Evolutionary conservation across 92 coral and sea anemone genomes (phyloP), one percentile per base, ranked within the genome.

Genomic region (Ricordea florida): DNA sequence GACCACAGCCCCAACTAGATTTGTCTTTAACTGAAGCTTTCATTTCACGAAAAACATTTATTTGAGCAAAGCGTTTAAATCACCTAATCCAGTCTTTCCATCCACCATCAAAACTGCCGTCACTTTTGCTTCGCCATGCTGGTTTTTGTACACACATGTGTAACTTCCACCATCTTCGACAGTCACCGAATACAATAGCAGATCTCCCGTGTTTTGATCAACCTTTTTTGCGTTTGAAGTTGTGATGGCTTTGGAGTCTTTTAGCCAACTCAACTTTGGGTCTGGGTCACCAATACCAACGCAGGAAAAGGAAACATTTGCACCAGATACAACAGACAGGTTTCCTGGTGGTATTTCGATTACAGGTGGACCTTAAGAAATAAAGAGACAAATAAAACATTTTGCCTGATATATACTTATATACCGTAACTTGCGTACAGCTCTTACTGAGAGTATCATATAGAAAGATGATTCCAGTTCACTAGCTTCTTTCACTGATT

Each of bases 321-420:
- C 88, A 5, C 93, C 97, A 18, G 93, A 59, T 16, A 87, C 69
- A 42, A 91, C 97, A 4, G 89, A 63, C 32, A 68, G 48, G 33
- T 83, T 40, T 21, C 4, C 20, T 2, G 97, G 97, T 0, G 85
- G 82, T 5, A 78, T 60, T 7, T 79, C 90, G 34, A 91, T 83
- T 21, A 10, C 53, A 2, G 93, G 93, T 14, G 18, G 77, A 23
- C 93, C 93, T 89, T 22, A n/a, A 45, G 10, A 9, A 3, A n/a
- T 8, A 35, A n/a, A 18, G 10, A 11, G 25, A 10, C 0, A 6
- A 24, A 5, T 35, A 29, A 48, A 47, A 7, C 25, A 49, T 8
- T 24, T n/a, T 50, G 57, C 10, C 3, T 23, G 15, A 2, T 50
- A 10, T 11, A 3, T 14, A 22, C 27, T 3, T n/a, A 24, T 2